Evolutionary conservation across 2,888 invertebrate genomes (phyloP).

Genomic region (Drosophila peninsularis): DNA sequence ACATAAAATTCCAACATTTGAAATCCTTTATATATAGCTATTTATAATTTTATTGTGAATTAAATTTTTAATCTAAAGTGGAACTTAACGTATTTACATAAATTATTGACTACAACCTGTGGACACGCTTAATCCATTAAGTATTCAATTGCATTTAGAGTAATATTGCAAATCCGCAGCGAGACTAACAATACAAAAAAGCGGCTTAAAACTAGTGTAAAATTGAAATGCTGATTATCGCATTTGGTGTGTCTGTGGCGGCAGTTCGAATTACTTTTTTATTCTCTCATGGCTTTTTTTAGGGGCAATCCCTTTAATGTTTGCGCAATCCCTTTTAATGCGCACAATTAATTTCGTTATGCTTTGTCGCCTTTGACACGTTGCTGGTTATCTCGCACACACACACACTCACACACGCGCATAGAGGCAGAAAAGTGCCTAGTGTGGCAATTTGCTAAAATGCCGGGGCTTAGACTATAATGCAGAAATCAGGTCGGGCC

Average conservation of each 20-base stretch:
- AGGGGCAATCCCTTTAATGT: constrained; percentile 69
- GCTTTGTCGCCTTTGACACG: constrained; percentile 74
- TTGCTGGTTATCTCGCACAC: constrained; percentile 34
- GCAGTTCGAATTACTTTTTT: constrained; percentile 31
- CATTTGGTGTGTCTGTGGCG: constrained; percentile 61
- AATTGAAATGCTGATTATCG: constrained; percentile 70
- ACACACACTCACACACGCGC: constrained; percentile 14
- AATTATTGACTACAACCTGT: neutral
- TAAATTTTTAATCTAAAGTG: neutral
- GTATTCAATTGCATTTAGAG: neutral
- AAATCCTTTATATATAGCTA: too few species aligned
- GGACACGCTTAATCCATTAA: constrained; percentile 8
- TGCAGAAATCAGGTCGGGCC: constrained; percentile 30
- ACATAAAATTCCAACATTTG: too few species aligned
- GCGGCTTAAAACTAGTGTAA: constrained; percentile 36
- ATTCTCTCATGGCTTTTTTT: neutral
- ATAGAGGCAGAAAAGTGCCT: neutral
- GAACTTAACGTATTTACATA: neutral
- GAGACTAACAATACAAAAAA: constrained; percentile 10
- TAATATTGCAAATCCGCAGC: neutral
- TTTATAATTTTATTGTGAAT: neutral
- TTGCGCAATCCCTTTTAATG: constrained; percentile 73
- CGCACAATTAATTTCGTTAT: constrained; percentile 78
- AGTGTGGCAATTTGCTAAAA: constrained; percentile 66
- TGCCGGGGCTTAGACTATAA: constrained; percentile 63